phyloP scores from a whole-genome alignment of 2,888 invertebrate species.

The Acanthosoma haemorrhoidale region DNA sequence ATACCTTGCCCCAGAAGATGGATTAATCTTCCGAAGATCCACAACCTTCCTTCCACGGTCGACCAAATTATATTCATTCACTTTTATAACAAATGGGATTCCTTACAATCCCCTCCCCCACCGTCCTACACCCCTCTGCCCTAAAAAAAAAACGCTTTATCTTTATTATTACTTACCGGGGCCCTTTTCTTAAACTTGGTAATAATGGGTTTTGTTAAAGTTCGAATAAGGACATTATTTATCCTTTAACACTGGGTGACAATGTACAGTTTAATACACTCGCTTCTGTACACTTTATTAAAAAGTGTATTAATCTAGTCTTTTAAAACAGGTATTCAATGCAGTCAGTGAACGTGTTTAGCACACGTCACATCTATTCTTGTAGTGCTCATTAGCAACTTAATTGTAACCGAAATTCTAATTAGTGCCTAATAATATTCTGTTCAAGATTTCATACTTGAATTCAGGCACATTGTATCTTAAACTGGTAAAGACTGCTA shows the following conservation, averaged over 20 bases:
- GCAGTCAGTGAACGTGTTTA: no score
- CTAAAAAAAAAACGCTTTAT: slow-evolving; percentile 9
- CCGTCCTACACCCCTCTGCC: no score
- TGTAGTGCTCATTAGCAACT: no score
- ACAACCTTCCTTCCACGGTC: background rate
- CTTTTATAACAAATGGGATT: slow-evolving; percentile 5
- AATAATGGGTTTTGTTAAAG: slow-evolving; percentile 15
- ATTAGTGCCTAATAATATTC: no score
- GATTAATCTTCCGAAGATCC: slow-evolving; percentile 18
- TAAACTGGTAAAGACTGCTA: no score
- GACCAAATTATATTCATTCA: slow-evolving; percentile 16
- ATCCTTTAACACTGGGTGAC: background rate
- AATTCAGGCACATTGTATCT: no score
- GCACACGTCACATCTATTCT: no score
- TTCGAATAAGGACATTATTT: background rate
- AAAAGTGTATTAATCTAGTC: background rate
- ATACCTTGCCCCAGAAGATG: background rate
- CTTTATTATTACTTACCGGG: slow-evolving; percentile 6
- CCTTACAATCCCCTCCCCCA: no score
- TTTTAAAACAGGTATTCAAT: no score
- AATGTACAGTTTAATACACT: background rate
- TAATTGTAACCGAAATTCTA: no score
- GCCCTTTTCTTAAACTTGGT: background rate
- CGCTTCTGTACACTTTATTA: background rate
- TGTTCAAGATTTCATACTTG: no score